Percentiles rank a stretch among this genome's conserved stretches.
Conservation (phyloP, 2,888 invertebrate species). For the Dendrolimus pini region DNA sequence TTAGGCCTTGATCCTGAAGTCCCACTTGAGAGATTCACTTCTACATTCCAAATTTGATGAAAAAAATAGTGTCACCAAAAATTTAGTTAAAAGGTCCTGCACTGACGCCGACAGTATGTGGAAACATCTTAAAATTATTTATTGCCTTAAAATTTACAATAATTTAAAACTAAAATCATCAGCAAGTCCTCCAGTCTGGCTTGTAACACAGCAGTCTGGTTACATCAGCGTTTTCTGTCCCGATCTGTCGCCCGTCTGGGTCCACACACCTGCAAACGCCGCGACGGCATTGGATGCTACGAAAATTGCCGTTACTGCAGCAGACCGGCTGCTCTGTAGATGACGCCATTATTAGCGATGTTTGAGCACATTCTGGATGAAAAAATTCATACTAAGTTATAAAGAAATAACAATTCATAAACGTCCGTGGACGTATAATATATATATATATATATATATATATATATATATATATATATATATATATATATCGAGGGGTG, state of each 20-base stretch:
- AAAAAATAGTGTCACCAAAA: too few species aligned
- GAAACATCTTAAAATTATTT: too few species aligned
- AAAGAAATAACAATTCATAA: not conserved
- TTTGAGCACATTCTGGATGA: slow-evolving; percentile 79
- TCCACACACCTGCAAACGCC: slow-evolving; percentile 80
- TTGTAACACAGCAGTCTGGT: slow-evolving; percentile 34
- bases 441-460: too few species aligned
- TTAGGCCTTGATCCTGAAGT: too few species aligned
- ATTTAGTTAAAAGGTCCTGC: too few species aligned
- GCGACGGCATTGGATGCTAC: slow-evolving; percentile 77
- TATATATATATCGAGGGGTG: too few species aligned
- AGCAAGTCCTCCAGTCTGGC: slow-evolving; percentile 49
- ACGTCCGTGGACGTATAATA: too few species aligned
- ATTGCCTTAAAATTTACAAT: too few species aligned
- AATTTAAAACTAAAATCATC: slow-evolving; percentile 2
- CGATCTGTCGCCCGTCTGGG: slow-evolving; percentile 73
- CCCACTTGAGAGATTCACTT: too few species aligned
- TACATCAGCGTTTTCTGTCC: slow-evolving; percentile 43
- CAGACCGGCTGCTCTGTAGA: slow-evolving; percentile 73
- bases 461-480: too few species aligned
- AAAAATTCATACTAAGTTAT: not conserved
- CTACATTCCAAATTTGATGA: too few species aligned
- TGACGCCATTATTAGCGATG: slow-evolving; percentile 55
- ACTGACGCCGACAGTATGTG: too few species aligned
- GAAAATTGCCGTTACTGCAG: slow-evolving; percentile 79